phyloP scores from a whole-genome alignment of 2,888 invertebrate genomes.

The Lasioglossum pauxillum region DNA sequence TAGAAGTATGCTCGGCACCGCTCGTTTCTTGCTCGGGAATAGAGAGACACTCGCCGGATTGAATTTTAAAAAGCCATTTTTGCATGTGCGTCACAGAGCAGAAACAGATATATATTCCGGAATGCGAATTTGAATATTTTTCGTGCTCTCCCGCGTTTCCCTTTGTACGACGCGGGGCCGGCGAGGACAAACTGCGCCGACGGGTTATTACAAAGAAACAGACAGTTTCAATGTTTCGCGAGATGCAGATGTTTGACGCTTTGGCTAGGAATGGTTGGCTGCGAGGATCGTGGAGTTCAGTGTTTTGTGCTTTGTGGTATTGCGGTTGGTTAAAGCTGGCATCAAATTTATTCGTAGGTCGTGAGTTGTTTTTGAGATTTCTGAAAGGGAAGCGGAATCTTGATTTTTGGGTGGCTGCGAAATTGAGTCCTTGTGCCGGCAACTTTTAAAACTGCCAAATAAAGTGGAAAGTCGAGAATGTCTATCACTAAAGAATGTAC shows the following conservation, averaged over 20 bases:
- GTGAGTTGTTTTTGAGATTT: not conserved
- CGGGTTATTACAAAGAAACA: conserved; percentile 10
- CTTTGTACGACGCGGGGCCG: not conserved
- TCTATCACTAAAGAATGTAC: not conserved
- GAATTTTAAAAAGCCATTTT: conserved; percentile 51
- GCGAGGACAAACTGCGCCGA: not conserved
- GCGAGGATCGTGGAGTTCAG: not conserved
- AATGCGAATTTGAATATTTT: conserved; percentile 45
- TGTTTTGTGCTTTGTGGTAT: not conserved
- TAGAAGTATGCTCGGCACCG: conserved; percentile 9
- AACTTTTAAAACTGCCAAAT: not conserved
- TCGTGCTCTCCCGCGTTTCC: not conserved
- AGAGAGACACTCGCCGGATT: conserved; percentile 41
- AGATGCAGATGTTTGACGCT: not conserved
- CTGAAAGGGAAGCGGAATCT: not conserved
- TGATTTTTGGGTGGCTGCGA: not conserved
- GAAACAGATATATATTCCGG: conserved; percentile 34
- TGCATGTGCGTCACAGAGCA: conserved; percentile 37
- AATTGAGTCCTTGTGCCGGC: not conserved
- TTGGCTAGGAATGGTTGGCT: not conserved
- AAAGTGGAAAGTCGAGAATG: not conserved
- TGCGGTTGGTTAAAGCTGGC: not conserved
- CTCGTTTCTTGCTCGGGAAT: conserved; percentile 28
- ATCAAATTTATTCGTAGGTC: not conserved
- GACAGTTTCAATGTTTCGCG: not conserved